These are phyloP conservation scores for Channa argus DNA, from an alignment of 2,113 vertebrate genomes.

Conservation along the genomic window DNA sequence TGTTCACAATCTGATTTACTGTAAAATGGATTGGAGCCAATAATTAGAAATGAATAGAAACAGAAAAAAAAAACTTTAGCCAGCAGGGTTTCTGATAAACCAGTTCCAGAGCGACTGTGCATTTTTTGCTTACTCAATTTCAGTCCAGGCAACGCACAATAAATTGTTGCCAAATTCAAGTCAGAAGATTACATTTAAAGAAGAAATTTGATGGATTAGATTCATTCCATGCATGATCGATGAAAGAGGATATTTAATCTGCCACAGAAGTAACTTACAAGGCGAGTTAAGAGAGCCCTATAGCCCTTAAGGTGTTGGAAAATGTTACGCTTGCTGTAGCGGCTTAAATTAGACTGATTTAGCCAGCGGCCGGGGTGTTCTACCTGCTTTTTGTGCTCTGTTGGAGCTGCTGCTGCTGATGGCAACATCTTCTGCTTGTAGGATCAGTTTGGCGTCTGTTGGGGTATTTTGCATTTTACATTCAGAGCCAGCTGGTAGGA, in stretches of 20 bases:
- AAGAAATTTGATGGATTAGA: constrained; percentile 52
- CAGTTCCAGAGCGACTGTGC: background rate
- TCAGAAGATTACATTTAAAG: constrained; percentile 29
- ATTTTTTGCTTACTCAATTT: constrained; percentile 18
- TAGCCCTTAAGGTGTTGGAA: constrained; percentile 38
- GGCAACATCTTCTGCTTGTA: constrained; percentile 48
- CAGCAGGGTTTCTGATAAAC: background rate
- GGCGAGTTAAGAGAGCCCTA: constrained; percentile 14
- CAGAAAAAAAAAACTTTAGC: background rate
- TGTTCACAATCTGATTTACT: background rate
- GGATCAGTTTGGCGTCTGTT: constrained; percentile 39
- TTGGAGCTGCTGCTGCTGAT: constrained; percentile 44
- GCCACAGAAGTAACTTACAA: constrained; percentile 34
- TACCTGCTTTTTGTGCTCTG: constrained; percentile 36
- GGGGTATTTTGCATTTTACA: constrained; percentile 50
- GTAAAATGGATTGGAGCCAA: constrained; percentile 29
- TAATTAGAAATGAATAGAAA: constrained; percentile 34
- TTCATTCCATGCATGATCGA: constrained; percentile 51
- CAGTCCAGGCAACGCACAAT: constrained; percentile 1
- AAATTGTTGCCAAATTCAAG: constrained; percentile 1
- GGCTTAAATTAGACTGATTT: constrained; percentile 41
- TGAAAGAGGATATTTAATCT: constrained; percentile 47
- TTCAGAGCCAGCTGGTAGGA: constrained; percentile 49
- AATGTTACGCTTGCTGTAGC: constrained; percentile 35
- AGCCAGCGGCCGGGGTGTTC: constrained; percentile 12